These are phyloP conservation scores for Anoplophora glabripennis DNA, from an alignment of 1,140 invertebrate genomes.

Conservation along the genomic window DNA sequence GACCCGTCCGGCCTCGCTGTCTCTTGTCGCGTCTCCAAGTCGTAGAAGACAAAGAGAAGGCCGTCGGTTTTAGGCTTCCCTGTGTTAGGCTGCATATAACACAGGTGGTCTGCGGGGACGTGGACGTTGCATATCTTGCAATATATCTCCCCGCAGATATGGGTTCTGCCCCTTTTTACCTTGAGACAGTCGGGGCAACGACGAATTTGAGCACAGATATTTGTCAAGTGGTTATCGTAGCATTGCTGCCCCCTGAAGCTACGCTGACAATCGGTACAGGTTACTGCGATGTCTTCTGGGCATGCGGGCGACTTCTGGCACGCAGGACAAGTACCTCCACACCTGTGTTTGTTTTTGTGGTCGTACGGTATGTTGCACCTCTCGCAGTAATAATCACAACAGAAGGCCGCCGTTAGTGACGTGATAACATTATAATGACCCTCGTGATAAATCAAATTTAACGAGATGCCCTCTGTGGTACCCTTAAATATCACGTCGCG, in stretches of 20 bases:
- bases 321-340: background rate
- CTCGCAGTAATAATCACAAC: background rate
- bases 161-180: background rate
- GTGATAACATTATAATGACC: conserved; percentile 1
- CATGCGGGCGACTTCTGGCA: background rate
- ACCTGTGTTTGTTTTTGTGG: background rate
- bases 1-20: conserved; percentile 4
- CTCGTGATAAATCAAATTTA: background rate
- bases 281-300: background rate
- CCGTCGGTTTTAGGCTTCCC: conserved; percentile 10
- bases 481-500: background rate
- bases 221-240: conserved; percentile 1
- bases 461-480: background rate
- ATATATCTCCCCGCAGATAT: conserved; percentile 15
- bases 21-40: conserved; percentile 23
- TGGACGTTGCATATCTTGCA: conserved; percentile 12
- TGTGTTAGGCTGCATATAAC: conserved; percentile 17
- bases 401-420: background rate
- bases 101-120: conserved; percentile 16
- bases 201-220: background rate
- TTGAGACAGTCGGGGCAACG: conserved; percentile 1
- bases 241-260: background rate
- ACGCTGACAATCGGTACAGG: background rate
- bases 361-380: conserved; percentile 1
- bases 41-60: conserved; percentile 23